Evolutionary conservation across 2,797 vertebrate genomes (phyloP), one percentile per base, ranked within the genome.

Genomic region (Ambastaia sidthimunki): DNA sequence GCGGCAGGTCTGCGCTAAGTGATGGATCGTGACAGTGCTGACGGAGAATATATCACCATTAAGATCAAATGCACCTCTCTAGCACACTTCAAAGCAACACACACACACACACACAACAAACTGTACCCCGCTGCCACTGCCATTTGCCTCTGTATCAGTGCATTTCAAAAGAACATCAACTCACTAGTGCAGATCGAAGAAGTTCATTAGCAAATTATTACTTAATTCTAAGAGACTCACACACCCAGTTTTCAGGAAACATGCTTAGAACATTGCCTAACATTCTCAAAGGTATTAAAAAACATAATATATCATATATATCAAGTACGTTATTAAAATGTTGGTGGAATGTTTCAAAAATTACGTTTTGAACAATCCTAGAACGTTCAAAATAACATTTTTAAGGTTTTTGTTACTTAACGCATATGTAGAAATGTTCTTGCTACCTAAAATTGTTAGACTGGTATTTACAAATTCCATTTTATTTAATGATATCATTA

Each of bases 11-110:
- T 72, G 47, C 88, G 74, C 87, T 94, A 94, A 94, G 92, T 95
- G 96, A 97, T 95, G 93, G 94, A 96, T 96, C 95, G 93, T 95
- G 96, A 96, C 95, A 96, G 93, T 92, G 84, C 93, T 95, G 94
- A 94, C 91, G 92, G 92, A 94, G 93, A 93, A 94, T 94, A 94
- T 94, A 95, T 96, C 95, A 95, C 94, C 95, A 97, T 98, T 96
- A 96, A 96, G 95, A 96, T 97, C 95, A 95, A 96, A 96, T 94
- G 94, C 91, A 87, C 89, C 88, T 86, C 90, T 90, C 86, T 89
- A 89, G 93, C 60, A 92, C 93, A 94, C 91, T 90, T 89, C n/a
- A 84, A 76, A 80, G 62, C 73, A 76, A 78, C 76, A 52, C 59
- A 74, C 62, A 65, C 47, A n/a, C 68, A 44, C 25, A 7, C n/a